Conservation (phyloP, 2,797 vertebrate genomes). For the Acanthiza pusilla region DNA sequence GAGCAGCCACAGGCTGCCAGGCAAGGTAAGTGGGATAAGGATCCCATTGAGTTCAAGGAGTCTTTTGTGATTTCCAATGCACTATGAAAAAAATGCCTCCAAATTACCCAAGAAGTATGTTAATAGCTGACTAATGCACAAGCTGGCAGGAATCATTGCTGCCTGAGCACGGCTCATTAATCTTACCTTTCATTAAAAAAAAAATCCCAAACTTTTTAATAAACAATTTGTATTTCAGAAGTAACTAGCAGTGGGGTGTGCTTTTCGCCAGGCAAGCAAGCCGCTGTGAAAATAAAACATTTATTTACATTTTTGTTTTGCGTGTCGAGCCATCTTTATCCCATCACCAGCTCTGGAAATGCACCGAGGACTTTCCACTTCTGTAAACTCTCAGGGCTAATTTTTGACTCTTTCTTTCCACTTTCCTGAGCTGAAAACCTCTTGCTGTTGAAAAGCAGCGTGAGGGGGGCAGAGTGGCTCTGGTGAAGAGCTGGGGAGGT, state of each 20-base stretch:
- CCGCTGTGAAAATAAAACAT: neutral
- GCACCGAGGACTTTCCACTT: neutral
- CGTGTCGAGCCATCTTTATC: neutral
- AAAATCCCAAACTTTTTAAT: constrained; percentile 17
- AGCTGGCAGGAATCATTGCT: constrained; percentile 47
- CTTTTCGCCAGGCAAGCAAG: neutral
- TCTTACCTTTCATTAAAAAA: constrained; percentile 23
- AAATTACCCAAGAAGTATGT: constrained; percentile 53
- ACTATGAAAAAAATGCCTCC: constrained; percentile 19
- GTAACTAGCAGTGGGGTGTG: neutral
- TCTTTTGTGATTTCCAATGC: constrained; percentile 53
- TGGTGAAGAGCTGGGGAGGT: neutral
- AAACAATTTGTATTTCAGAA: constrained; percentile 39
- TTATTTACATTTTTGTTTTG: neutral
- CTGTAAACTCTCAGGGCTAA: neutral
- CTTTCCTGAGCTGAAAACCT: neutral
- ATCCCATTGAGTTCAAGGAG: constrained; percentile 9
- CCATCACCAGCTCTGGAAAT: neutral
- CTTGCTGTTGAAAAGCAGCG: neutral
- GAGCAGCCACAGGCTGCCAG: neutral
- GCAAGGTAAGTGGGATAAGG: neutral
- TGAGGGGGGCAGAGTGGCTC: rapidly evolving
- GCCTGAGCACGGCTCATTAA: constrained; percentile 44
- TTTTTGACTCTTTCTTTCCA: neutral
- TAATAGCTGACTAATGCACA: constrained; percentile 65